Evolutionary conservation across 2,113 vertebrate genomes (phyloP).

Genomic region (Erythrocercus mccallii): DNA sequence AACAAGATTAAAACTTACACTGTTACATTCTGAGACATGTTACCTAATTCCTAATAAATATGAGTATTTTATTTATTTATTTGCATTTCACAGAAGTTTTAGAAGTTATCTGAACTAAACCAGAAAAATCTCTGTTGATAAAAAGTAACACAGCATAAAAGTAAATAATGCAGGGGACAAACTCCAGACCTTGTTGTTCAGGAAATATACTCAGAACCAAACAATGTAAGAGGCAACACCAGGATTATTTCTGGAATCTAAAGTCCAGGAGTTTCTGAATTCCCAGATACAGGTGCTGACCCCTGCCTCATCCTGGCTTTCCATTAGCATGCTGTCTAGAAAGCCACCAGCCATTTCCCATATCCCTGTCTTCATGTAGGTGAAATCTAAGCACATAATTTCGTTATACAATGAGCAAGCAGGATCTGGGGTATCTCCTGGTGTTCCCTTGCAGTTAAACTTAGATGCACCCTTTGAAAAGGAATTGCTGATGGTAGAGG

Average conservation of each 20-base stretch:
- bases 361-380: not conserved
- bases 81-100: not conserved
- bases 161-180: not conserved
- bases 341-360: not conserved
- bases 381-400: conserved; percentile 25
- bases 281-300: not conserved
- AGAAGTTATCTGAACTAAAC: not conserved
- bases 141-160: not conserved
- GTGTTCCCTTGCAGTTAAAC: conserved; percentile 36
- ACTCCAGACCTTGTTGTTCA: not conserved
- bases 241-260: not conserved
- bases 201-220: not conserved
- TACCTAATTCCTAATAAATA: not conserved
- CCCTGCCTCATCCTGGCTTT: not conserved
- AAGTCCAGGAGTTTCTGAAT: not conserved
- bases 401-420: conserved; percentile 2
- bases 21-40: not conserved
- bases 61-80: not conserved
- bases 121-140: not conserved
- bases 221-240: not conserved
- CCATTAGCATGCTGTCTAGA: not conserved
- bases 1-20: not conserved
- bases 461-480: not conserved
- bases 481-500: not conserved
- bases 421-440: conserved; percentile 24